A percentile compares a stretch with the other conserved stretches of the same genome.
Conservation (phyloP, 2,797 vertebrate species). For the Pangasius sanitwongsei region DNA sequence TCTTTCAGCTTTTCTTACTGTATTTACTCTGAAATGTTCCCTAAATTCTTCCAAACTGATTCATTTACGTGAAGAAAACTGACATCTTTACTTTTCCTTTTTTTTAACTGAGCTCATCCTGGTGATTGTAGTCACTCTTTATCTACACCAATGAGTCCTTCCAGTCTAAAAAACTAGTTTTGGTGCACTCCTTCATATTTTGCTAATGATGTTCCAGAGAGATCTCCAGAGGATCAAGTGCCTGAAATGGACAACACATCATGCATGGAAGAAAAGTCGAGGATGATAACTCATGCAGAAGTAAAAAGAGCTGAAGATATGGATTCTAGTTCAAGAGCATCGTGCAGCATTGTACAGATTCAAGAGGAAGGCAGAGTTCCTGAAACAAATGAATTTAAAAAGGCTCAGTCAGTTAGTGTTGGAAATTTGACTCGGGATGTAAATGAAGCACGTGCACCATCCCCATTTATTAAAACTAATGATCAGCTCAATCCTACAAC, state of each 20-base stretch:
- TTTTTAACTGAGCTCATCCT: background rate
- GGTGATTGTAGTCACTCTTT: conserved; percentile 3
- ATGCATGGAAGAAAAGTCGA: background rate
- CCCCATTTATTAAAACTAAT: background rate
- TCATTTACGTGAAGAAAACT: background rate
- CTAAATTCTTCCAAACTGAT: background rate
- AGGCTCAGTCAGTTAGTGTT: background rate
- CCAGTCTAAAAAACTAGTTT: background rate
- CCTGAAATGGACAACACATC: background rate
- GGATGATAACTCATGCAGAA: background rate
- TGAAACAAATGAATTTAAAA: background rate
- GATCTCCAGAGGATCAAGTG: conserved; percentile 26
- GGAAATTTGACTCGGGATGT: background rate
- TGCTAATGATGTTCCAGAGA: conserved; percentile 52
- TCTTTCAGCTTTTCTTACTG: background rate
- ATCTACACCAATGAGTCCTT: conserved; percentile 29
- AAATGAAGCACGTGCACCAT: background rate
- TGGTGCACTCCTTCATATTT: conserved; percentile 25
- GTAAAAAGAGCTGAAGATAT: background rate
- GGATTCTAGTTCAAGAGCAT: background rate
- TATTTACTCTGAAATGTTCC: background rate
- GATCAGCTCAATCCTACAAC: background rate
- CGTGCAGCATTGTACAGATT: background rate
- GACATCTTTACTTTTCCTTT: background rate
- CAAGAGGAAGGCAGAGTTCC: background rate